Base-by-base conservation (phyloP, 2,888 invertebrate species). In the Tiliacea citrago region DNA sequence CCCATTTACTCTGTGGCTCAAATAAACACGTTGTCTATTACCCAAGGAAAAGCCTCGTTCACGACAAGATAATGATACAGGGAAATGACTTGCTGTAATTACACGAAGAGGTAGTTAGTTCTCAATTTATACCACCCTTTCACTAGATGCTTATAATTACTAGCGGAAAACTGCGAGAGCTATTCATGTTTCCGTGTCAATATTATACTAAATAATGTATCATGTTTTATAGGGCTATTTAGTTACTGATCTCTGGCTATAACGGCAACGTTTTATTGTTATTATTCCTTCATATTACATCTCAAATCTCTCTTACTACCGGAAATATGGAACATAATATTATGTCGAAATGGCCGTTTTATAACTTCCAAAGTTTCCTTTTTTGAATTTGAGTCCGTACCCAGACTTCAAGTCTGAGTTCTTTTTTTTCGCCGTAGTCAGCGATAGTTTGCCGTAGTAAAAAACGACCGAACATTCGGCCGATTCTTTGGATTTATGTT, bases 61-160 rank as follows among this genome's bases (percentile, higher is more conserved):
- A 8, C 49, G 35, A 58, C 51, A 47, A 73, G 60, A 60, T 84
- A 75, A 80, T 80, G 68, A 67, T 63, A 75, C 71, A 73, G 72
- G 83, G 60, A 77, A 83, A 82, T 74, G 7, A 16, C n/a, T 57
- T 12, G n/a, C 60, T 66, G 57, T 74, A 79, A 84, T 81, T 70
- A 75, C 63, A 66, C 8, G 0, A 51, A 51, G 47, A 73, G 42
- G 35, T 49, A 61, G 24, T n/a, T 55, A 67, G 68, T 70, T 81
- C 55, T 29, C 39, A 55, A 8, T 68, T 70, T 60, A 39, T 57
- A 68, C 29, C 60, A 72, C 55, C 73, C 66, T 81, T 81, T 75
- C 71, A 79, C 35, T 53, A 8, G 24, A 18, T 35, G 21, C 13
- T 57, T 42, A 29, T 67, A 29, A 29, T 29, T 29, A 24, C 16